Percentiles rank a stretch among this genome's conserved stretches.
phyloP scores from a whole-genome alignment of 2,888 invertebrate species.

The Chorisops tibialis region DNA sequence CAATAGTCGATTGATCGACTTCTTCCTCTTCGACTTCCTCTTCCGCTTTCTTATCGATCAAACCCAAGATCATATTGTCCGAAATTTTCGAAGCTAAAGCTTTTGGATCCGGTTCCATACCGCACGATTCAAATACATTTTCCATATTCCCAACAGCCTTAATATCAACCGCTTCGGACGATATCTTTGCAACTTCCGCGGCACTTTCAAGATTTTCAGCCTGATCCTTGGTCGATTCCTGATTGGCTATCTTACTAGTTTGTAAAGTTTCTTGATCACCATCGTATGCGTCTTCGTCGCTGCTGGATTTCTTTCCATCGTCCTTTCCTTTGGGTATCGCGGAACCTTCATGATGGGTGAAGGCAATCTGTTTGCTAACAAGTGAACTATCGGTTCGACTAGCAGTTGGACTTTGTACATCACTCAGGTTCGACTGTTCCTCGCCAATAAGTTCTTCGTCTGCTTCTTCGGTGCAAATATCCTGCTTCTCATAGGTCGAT shows the following conservation, averaged over 20 bases:
- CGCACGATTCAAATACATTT: conserved; percentile 28
- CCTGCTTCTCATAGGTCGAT: not conserved
- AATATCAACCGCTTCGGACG: not conserved
- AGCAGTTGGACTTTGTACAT: not conserved
- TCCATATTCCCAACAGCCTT: conserved; percentile 15
- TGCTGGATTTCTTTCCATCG: no score
- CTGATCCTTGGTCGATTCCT: not conserved
- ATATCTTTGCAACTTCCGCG: not conserved
- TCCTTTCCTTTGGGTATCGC: no score
- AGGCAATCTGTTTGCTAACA: not conserved
- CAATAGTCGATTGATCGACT: not conserved
- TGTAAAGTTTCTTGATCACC: no score
- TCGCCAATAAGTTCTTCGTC: not conserved
- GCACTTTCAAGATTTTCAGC: not conserved
- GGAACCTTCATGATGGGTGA: no score
- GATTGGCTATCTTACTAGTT: no score
- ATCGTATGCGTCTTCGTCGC: no score
- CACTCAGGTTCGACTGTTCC: not conserved
- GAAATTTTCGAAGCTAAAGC: conserved; percentile 26
- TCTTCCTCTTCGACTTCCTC: not conserved
- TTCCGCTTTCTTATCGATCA: conserved; percentile 5
- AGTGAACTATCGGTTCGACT: not conserved
- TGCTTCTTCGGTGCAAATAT: not conserved
- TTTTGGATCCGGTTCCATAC: conserved; percentile 28
- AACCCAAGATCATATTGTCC: conserved; percentile 32